These are phyloP conservation scores for Listrodromus nycthemerus DNA, from an alignment of 2,888 invertebrate species.

Conservation along the genomic window DNA sequence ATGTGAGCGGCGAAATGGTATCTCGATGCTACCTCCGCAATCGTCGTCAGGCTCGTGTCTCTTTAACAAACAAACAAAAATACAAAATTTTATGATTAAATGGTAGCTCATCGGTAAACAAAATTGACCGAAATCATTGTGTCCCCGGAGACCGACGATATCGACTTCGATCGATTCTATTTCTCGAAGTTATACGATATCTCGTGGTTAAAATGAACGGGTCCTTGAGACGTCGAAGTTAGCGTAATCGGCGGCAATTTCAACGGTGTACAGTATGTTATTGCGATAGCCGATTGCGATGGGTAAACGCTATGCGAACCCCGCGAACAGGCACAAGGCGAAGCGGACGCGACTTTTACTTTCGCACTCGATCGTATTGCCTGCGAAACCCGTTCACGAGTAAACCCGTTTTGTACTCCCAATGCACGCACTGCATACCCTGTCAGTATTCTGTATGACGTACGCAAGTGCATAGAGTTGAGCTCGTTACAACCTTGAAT, in stretches of 20 bases:
- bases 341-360: conserved; percentile 80
- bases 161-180: not conserved
- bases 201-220: not conserved
- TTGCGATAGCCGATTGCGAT: conserved; percentile 61
- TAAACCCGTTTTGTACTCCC: conserved; percentile 52
- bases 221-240: conserved; percentile 41
- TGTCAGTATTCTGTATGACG: not conserved
- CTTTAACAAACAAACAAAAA: conserved; percentile 79
- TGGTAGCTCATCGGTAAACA: not conserved
- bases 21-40: conserved; percentile 88
- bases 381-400: conserved; percentile 51
- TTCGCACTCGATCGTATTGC: conserved; percentile 72
- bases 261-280: conserved; percentile 19
- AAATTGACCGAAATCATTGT: not conserved
- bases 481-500: not conserved
- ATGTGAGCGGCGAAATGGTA: conserved; percentile 89
- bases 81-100: not conserved
- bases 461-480: not conserved
- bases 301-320: conserved; percentile 48
- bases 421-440: not conserved
- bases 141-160: not conserved
- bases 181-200: not conserved
- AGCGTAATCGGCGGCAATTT: conserved; percentile 39
- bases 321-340: conserved; percentile 80
- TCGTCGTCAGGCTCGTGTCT: conserved; percentile 87